Base-by-base conservation (phyloP, 2,113 vertebrate genomes). In the Engystomops pustulosus region DNA sequence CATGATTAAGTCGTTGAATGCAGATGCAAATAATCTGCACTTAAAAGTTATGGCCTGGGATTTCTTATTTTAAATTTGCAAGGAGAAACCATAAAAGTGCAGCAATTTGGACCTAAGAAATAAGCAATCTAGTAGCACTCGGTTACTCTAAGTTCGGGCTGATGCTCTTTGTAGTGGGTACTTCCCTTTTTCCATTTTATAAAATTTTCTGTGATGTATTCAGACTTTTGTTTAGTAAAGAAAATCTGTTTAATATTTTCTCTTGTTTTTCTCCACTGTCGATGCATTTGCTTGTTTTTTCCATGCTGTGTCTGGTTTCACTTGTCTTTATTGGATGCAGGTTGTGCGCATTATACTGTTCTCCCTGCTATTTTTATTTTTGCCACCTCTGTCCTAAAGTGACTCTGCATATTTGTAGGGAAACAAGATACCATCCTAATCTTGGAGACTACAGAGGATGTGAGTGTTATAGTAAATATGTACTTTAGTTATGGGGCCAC, bases 291-390 rank as follows among this genome's bases (percentile, higher is more conserved):
- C n/a, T 49, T 83, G 36, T 17, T 62, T 67, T 53, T 81, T 81
- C 68, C 69, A 51, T 81, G 45, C n/a, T 4, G 25, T 47, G 79
- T 83, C 71, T 83, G 81, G 67, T 76, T 83, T 75, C 75, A 44
- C 44, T 83, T 83, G 41, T n/a, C 30, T 55, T 70, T 45, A 65
- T 80, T 80, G 60, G 34, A 81, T 82, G n/a, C 55, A 75, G 45
- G 17, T 65, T 70, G 20, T 34, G 14, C 65, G 18, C 30, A 23
- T 23, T 51, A 47, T 23, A 67, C 41, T n/a, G 41, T 36, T 76
- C 15, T 44, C 11, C 12, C 34, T 49, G 47, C 34, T 25, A 45
- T 44, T 74, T 36, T 49, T 83, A 17, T 75, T 45, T 47, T 83
- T 20, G 34, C 41, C 70, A 25, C 41, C 45, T 47, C 8, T 83